phyloP scores from a whole-genome alignment of 2,888 invertebrate genomes.

The Amblyjoppa proteus region DNA sequence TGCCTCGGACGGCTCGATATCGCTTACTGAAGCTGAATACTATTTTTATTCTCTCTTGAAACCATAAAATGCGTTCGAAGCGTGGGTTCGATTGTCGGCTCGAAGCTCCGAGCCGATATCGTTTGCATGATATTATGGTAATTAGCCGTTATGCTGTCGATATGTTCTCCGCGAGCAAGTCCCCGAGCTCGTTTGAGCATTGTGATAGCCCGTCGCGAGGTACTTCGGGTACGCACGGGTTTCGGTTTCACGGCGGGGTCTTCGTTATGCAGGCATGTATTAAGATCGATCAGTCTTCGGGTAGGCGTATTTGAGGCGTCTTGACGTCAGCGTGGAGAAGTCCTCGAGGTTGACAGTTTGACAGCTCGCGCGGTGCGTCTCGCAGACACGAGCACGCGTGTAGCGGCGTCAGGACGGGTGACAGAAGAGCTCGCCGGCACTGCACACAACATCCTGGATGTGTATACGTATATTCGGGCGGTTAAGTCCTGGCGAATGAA shows the following conservation, averaged over 20 bases:
- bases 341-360: constrained; percentile 79
- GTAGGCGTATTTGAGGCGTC: constrained; percentile 77
- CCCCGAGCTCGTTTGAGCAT: constrained; percentile 9
- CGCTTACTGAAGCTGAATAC: neutral
- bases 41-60: neutral
- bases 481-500: constrained; percentile 75
- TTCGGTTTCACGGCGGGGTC: constrained; percentile 33
- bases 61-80: neutral
- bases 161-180: neutral
- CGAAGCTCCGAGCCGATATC: neutral
- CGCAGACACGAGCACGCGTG: constrained; percentile 45
- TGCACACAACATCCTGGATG: constrained; percentile 24
- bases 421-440: constrained; percentile 29
- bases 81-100: neutral
- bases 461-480: constrained; percentile 80
- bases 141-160: constrained; percentile 3
- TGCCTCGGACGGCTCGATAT: neutral
- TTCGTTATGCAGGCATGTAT: constrained; percentile 80
- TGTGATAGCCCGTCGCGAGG: constrained; percentile 16
- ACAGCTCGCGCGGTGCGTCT: constrained; percentile 69
- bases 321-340: constrained; percentile 72
- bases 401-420: constrained; percentile 38
- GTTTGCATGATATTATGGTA: constrained; percentile 26
- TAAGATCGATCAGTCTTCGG: constrained; percentile 81
- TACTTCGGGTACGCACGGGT: constrained; percentile 8